Evolutionary conservation across 2,888 invertebrate genomes (phyloP), one percentile per base, ranked within the genome.

Genomic region (Onthophagus sagittarius): DNA sequence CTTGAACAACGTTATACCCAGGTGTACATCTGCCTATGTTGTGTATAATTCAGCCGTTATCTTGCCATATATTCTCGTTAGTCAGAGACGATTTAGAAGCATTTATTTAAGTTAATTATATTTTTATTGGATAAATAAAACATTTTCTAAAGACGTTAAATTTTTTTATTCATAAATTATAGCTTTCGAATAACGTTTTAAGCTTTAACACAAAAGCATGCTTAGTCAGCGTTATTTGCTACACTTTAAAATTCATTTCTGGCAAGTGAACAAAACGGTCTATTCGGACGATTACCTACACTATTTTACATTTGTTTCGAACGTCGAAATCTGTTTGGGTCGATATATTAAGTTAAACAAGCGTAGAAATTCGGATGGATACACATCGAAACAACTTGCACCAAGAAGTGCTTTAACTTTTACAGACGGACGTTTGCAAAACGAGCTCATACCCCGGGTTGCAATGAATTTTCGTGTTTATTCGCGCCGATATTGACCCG

Each of bases 31-130:
- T 67, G 67, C 67, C 67, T 32, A 67, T 67, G 31, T 67, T 32
- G 32, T 67, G 67, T 67, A 67, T 67, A 67, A 67, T 67, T 67
- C 32, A 67, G 31, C 23, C 67, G 31, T 67, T 67, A 67, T 67
- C 67, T 67, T 67, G 6, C 9, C 39, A 1, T 67, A 23, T 23
- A 23, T 23, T 15, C 67, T 67, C 67, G 32, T 67, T 67, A 67
- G 23, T 23, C 32, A 32, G 31, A 67, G n/a, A 32, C 31, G 23
- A 23, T 67, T 67, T 32, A 32, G 32, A 67, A 67, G 31, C 67
- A 67, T 53, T 7, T 7, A 53, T 23, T 9, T 1, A 11, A 4
- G 11, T 53, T 53, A 53, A 53, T 7, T 9, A 11, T 2, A 53
- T 23, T 23, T 23, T 23, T 23, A 23, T 23, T 23, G 23, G 2